Base-by-base conservation (phyloP, 2,888 invertebrate genomes). In the Eupithecia centaureata region DNA sequence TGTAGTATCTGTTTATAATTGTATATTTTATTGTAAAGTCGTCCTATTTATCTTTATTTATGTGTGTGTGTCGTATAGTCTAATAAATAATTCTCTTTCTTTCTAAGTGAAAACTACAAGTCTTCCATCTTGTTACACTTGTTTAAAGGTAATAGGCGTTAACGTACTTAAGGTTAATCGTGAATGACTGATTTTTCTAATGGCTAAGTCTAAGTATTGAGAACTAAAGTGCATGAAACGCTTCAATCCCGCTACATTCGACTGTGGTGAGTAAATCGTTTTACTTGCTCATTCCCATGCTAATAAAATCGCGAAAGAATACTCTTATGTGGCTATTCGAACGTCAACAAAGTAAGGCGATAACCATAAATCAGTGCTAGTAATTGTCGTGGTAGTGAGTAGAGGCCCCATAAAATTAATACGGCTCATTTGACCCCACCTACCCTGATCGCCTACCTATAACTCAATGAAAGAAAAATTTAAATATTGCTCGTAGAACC, bases 341-440 rank as follows among this genome's bases (percentile, higher is more conserved):
- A 71, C 62, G 62, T 67, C 52, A 66, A 67, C 67, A 68, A 70
- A 66, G 69, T 63, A 68, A 69, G 35, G 65, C 58, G 52, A 66
- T 66, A 61, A 63, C 58, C 60, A 71, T 73, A 71, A 74, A 71
- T 74, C 70, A 65, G 67, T 63, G 63, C 61, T 62, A 71, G 60
- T 71, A 73, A 74, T 73, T 67, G 70, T 52, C 52, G 51, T 58
- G 66, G 66, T 61, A 63, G 68, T 66, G 63, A 65, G 63, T 74
- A 68, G 65, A 66, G 70, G 61, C 69, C 65, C 74, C 76, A 66
- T 80, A 77, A 81, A 80, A 77, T 72, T 77, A 75, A 77, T 78
- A 80, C 72, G 73, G 73, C 67, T 72, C 68, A 73, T 79, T 78
- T 73, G 71, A 74, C 74, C 73, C 71, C 77, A 73, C 72, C 67